Evolutionary conservation across 2,888 invertebrate species (phyloP).

Genomic region (Sympetrum striolatum): DNA sequence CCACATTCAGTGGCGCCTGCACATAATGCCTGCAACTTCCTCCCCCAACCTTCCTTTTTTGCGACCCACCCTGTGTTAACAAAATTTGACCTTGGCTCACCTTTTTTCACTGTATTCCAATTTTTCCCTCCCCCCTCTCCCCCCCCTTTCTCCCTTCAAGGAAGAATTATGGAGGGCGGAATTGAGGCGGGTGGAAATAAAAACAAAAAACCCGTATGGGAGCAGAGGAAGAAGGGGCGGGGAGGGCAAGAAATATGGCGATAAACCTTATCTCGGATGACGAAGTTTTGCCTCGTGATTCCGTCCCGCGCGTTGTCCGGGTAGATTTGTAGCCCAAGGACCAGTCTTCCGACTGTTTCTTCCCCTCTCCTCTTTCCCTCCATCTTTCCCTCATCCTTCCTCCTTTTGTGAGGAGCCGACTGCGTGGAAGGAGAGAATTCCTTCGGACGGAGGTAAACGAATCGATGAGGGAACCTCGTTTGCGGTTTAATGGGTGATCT

Average conservation of each 20-base stretch:
- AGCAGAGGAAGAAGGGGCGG: background rate
- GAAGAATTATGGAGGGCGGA: conserved; percentile 6
- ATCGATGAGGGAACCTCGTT: background rate
- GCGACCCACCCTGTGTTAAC: background rate
- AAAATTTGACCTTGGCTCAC: conserved; percentile 21
- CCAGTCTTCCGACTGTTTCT: background rate
- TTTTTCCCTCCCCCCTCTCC: background rate
- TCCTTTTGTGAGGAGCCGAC: background rate
- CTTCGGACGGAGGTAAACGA: background rate
- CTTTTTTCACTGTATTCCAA: background rate
- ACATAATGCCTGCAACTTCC: background rate
- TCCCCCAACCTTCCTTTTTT: background rate
- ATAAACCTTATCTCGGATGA: conserved; percentile 22
- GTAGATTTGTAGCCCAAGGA: background rate
- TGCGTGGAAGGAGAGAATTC: background rate
- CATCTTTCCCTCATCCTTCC: background rate
- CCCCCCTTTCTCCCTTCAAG: background rate
- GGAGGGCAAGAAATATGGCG: conserved; percentile 4
- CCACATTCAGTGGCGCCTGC: background rate
- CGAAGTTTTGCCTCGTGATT: conserved; percentile 19
- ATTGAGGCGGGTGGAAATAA: background rate
- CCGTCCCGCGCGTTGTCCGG: background rate
- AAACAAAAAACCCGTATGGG: background rate
- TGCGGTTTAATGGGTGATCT: background rate
- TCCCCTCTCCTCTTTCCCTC: background rate